Base-by-base conservation (phyloP, 2,113 vertebrate species). In the Elephas maximus region DNA sequence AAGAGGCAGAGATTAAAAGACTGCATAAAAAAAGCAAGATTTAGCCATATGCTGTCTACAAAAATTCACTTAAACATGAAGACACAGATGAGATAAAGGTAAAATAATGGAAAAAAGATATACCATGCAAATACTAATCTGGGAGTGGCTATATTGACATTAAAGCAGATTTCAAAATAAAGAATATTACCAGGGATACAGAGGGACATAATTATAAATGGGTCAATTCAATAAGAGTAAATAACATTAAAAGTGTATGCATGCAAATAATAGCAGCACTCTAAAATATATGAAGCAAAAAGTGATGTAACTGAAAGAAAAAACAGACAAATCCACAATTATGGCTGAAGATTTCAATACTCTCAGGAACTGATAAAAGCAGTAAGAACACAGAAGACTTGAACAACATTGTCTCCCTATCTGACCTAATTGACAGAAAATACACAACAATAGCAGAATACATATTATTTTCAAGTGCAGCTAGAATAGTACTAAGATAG, bases 261-360 rank as follows among this genome's bases (percentile, higher is more conserved):
- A 78, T 24, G 11, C 1, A 85, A 84, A 44, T 37, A 87, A n/a
- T 37, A 81, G 84, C 8, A 10, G 65, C 88, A 1, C 15, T 88
- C 26, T 89, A 80, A 92, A 81, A 53, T 62, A 62, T 3, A 57
- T 6, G 8, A 83, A 91, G 91, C 20, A 85, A 91, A 91, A 89
- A n/a, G 37, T 51, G 65, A 69, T 24, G 44, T 10, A 95, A 81
- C 5, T 87, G 26, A 88, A 89, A 62, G 62, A 3, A 86, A 33
- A 94, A 80, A 33, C 10, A 80, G 18, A 80, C 30, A 62, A 57
- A 28, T 6, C 11, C 33, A 89, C 6, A 89, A 37, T 85, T 79
- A 80, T 5, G 76, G n/a, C 10, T 81, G 26, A 69, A 60, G 33
- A 51, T 69, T 44, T 89, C 33, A 74, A 11, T 1, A 60, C 69